Evolutionary conservation across 2,113 vertebrate genomes (phyloP), one percentile per base, ranked within the genome.

Genomic region (Zapus hudsonius): DNA sequence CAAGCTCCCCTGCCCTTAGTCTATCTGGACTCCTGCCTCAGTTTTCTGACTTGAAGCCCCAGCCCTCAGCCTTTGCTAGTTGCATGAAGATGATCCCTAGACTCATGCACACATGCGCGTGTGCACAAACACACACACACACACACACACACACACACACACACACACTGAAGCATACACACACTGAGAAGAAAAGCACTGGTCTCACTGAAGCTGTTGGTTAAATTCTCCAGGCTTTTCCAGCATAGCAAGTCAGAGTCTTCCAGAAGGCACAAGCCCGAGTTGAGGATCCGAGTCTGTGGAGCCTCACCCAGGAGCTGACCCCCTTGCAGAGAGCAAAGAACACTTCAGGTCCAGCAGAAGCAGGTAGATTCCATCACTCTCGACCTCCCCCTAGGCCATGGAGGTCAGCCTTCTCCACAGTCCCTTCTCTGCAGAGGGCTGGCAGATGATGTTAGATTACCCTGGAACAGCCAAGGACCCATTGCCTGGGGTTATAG

Each of bases 311-410:
- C 29, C 5, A 25, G 47, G 31, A 67, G 16, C 20, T 1, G 0
- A 10, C 11, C 19, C 11, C 29, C 73, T 29, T 36, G 3, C 31
- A 15, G 27, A 25, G 27, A 25, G 27, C 67, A 29, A 42, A 36
- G 0, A 47, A 3, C 36, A 33, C 23, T 36, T 7, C 25, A 6
- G n/a, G 33, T 40, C 23, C 47, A 44, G n/a, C 2, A 29, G 40
- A 47, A n/a, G 36, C 29, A 38, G 31, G 11, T 13, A 4, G 79
- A 7, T 9, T 31, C 69, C 61, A 6, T 16, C 11, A 20, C 20
- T 4, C 11, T 44, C 25, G 29, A 0, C 17, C 17, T 10, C 40
- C 31, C 13, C 8, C 12, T 1, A 3, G 0, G 4, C 61, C 59
- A 1, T 0, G 10, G 63, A 59, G 10, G 44, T 55, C 79, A 9